Evolutionary conservation across 2,797 vertebrate genomes (phyloP).

Genomic region (Poeciliopsis infans): DNA sequence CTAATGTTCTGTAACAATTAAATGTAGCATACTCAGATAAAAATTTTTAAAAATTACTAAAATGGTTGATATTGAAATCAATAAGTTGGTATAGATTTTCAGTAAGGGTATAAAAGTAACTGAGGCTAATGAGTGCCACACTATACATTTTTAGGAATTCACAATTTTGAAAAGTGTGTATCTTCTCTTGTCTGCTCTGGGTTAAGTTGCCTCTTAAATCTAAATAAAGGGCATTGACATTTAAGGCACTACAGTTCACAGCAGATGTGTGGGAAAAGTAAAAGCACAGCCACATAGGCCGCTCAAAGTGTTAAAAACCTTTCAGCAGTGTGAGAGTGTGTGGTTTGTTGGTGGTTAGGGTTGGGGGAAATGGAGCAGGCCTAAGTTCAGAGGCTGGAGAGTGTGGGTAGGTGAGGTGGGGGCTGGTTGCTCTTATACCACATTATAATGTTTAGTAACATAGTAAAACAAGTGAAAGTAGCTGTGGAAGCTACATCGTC

Average conservation of each 20-base stretch:
- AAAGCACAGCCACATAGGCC: background rate
- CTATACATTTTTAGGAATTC: background rate
- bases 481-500: background rate
- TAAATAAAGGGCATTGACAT: background rate
- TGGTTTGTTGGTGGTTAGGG: background rate
- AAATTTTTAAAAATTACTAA: background rate
- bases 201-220: background rate
- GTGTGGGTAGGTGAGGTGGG: background rate
- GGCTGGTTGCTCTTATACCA: background rate
- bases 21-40: background rate
- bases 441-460: background rate
- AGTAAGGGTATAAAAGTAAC: background rate
- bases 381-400: background rate
- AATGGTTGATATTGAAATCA: background rate
- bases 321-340: background rate
- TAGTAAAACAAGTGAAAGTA: background rate
- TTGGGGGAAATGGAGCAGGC: background rate
- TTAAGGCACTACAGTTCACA: background rate
- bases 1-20: background rate
- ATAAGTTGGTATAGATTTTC: background rate
- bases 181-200: background rate
- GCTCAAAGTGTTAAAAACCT: background rate
- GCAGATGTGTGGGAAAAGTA: background rate
- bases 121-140: background rate
- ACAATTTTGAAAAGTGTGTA: background rate